Evolutionary conservation across 2,888 invertebrate genomes (phyloP).

Genomic region (Lamproptera curius): DNA sequence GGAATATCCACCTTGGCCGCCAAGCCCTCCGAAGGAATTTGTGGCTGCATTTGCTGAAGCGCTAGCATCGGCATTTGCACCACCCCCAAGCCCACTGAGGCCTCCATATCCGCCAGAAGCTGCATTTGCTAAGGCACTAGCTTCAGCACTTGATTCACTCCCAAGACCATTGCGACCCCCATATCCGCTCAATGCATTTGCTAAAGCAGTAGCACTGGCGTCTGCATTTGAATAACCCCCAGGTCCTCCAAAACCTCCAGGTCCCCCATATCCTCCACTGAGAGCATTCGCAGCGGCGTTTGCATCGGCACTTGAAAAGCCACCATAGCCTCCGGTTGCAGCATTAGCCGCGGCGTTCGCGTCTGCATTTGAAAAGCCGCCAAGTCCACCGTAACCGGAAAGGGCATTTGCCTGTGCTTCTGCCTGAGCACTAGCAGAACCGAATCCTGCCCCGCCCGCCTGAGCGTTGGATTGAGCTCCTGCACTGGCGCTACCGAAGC

Average conservation of each 20-base stretch:
- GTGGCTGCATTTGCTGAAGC: conserved; percentile 18
- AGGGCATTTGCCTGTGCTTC: conserved; percentile 15
- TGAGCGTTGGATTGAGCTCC: conserved; percentile 18
- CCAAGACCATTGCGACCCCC: conserved; percentile 3
- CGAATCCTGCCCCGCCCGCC: conserved; percentile 9
- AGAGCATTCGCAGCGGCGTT: conserved; percentile 24
- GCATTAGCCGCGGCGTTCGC: conserved; percentile 26
- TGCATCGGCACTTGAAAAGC: conserved; percentile 20
- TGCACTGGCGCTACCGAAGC: conserved; percentile 13
- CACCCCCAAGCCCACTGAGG: conserved; percentile 17
- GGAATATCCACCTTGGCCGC: conserved; percentile 10
- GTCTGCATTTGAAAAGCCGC: conserved; percentile 14
- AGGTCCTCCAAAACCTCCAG: background rate
- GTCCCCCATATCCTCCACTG: conserved; percentile 2
- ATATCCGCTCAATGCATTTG: conserved; percentile 7
- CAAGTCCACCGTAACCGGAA: conserved; percentile 15
- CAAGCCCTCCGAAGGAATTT: conserved; percentile 2
- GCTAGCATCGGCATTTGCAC: conserved; percentile 5
- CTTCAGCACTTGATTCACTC: background rate
- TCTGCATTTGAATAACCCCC: conserved; percentile 10
- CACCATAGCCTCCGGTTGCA: conserved; percentile 15
- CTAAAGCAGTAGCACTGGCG: conserved; percentile 14
- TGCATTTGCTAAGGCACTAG: conserved; percentile 20
- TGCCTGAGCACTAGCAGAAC: conserved; percentile 14
- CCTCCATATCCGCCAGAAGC: background rate